Evolutionary conservation across 2,797 vertebrate genomes (phyloP).

Genomic region (Falco biarmicus): DNA sequence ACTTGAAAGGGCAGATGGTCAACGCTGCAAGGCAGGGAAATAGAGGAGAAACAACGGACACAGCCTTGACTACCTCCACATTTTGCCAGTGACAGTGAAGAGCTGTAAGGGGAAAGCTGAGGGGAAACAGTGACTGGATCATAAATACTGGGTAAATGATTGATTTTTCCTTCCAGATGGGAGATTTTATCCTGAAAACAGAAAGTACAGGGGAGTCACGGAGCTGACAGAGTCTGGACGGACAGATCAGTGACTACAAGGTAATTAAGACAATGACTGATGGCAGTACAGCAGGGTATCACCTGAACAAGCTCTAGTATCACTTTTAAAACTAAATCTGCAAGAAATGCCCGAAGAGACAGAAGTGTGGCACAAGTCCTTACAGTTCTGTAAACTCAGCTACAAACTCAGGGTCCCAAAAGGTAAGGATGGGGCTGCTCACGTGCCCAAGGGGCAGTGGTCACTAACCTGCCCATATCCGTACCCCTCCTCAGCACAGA

Average conservation of each 20-base stretch:
- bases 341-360: background rate
- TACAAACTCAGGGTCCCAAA: background rate
- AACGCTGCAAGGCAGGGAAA: background rate
- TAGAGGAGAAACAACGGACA: rapidly evolving
- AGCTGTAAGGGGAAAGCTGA: background rate
- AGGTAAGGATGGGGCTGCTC: background rate
- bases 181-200: background rate
- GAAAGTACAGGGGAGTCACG: background rate
- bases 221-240: background rate
- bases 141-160: background rate
- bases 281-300: background rate
- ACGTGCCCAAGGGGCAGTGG: rapidly evolving
- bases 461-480: background rate
- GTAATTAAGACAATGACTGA: background rate
- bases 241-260: background rate
- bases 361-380: background rate
- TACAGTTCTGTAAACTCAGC: background rate
- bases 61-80: background rate
- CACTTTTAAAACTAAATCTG: background rate
- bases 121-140: background rate
- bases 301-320: background rate
- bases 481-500: rapidly evolving
- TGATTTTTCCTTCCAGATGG: background rate
- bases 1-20: background rate
- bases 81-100: background rate